Percentiles rank a stretch among this genome's conserved stretches.
These are phyloP conservation scores for Aethes cnicana DNA, from an alignment of 2,888 invertebrate species.

Conservation along the genomic window DNA sequence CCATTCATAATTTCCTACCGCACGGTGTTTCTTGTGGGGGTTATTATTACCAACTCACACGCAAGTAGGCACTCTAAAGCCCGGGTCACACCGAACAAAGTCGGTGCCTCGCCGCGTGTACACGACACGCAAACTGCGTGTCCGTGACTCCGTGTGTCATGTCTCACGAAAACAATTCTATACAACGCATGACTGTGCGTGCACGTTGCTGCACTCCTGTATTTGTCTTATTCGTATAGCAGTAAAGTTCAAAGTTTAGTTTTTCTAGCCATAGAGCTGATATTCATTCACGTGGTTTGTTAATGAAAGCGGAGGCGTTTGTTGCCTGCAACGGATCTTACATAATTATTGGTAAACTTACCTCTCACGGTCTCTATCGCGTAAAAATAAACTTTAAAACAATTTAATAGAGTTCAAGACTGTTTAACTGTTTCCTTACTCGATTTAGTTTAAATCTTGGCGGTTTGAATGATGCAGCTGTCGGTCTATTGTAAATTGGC, in stretches of 20 bases:
- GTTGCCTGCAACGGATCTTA: conserved; percentile 57
- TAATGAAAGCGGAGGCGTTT: conserved; percentile 58
- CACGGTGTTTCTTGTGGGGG: conserved; percentile 36
- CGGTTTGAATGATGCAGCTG: conserved; percentile 58
- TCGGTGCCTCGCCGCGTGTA: too few relatives aligned
- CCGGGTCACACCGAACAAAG: too few relatives aligned
- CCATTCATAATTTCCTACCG: conserved; percentile 49
- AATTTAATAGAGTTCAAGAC: neutral
- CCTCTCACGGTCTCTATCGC: neutral
- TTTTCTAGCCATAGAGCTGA: too few relatives aligned
- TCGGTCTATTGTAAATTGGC: conserved; percentile 36
- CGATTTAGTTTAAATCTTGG: conserved; percentile 32
- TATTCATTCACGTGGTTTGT: conserved; percentile 40
- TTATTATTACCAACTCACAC: neutral
- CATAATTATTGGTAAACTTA: conserved; percentile 61
- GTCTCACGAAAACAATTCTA: too few relatives aligned
- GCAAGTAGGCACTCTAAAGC: neutral
- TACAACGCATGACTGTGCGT: too few relatives aligned
- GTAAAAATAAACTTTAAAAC: neutral
- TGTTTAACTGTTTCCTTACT: neutral
- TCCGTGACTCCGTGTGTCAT: too few relatives aligned
- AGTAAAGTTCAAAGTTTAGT: too few relatives aligned
- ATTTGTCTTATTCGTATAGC: too few relatives aligned
- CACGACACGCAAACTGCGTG: too few relatives aligned
- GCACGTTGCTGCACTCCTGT: too few relatives aligned